A percentile compares a stretch with the other conserved stretches of the same genome.
These are phyloP conservation scores for Machimus atricapillus DNA, from an alignment of 2,888 invertebrate species.

Conservation along the genomic window DNA sequence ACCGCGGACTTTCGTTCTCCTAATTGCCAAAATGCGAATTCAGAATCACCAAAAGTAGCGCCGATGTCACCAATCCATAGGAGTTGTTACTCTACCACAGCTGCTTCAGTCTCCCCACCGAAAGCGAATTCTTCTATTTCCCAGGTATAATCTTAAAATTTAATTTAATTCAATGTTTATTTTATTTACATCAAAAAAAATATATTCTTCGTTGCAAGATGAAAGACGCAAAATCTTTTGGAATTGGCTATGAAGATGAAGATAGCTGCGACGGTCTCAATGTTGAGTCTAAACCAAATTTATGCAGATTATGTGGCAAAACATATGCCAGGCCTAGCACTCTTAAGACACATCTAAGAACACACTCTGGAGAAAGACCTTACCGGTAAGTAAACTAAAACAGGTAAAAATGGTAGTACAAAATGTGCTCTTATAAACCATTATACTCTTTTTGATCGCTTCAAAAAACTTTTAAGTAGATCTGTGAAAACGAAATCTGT, in stretches of 20 bases:
- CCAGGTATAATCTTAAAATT: neutral
- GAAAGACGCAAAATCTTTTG: constrained; percentile 50
- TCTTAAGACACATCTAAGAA: constrained; percentile 94
- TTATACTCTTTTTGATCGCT: no score
- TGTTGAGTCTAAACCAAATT: constrained; percentile 78
- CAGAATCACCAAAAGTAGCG: constrained; percentile 52
- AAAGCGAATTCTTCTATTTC: neutral
- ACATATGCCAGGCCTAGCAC: constrained; percentile 97
- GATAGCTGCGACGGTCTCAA: constrained; percentile 58
- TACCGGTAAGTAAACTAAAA: constrained; percentile 54
- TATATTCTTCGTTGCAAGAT: constrained; percentile 38
- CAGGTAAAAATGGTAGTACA: neutral
- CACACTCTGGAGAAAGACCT: constrained; percentile 91
- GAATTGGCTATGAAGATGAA: constrained; percentile 71
- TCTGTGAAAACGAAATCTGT: no score
- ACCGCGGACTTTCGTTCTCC: constrained; percentile 81
- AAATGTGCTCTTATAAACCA: no score
- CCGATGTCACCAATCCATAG: constrained; percentile 56
- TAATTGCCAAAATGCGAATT: constrained; percentile 63
- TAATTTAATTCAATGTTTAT: neutral
- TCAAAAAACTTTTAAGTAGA: no score
- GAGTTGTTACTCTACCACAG: constrained; percentile 55
- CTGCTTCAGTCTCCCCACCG: constrained; percentile 48
- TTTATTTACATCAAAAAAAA: neutral
- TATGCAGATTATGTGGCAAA: constrained; percentile 95